phyloP scores from a whole-genome alignment of 2,888 invertebrate genomes.

The Prosapia bicincta region DNA sequence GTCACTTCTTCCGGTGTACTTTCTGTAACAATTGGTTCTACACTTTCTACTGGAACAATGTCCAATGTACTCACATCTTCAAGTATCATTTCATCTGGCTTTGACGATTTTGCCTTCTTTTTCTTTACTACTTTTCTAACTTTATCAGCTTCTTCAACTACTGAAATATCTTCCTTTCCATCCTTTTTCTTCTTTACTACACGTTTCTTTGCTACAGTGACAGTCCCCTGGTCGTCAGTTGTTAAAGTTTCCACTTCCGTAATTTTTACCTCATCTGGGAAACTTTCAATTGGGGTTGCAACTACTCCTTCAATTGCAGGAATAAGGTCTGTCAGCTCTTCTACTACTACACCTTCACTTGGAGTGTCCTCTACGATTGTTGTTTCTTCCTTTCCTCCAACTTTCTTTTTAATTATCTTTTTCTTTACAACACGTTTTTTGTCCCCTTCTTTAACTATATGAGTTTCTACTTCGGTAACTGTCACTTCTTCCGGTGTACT shows the following conservation, averaged over 20 bases:
- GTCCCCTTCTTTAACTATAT: background rate
- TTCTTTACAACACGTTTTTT: conserved; percentile 8
- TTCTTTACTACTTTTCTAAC: conserved; percentile 47
- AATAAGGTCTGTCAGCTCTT: background rate
- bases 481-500: conserved; percentile 14
- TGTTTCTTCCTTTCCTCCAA: conserved; percentile 1
- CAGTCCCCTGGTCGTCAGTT: conserved; percentile 33
- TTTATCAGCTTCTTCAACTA: conserved; percentile 38
- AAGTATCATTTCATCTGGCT: conserved; percentile 42
- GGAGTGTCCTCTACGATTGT: conserved; percentile 19
- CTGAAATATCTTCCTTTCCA: conserved; percentile 32
- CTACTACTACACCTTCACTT: conserved; percentile 19
- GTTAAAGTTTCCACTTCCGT: background rate
- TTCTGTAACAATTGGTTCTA: background rate
- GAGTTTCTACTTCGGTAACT: conserved; percentile 16
- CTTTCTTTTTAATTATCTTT: conserved; percentile 4
- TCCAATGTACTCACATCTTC: conserved; percentile 39
- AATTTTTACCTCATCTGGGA: conserved; percentile 18
- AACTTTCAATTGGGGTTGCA: background rate
- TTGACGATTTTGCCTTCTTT: conserved; percentile 47
- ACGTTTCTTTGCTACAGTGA: conserved; percentile 47
- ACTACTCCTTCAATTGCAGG: too few relatives aligned
- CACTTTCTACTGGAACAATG: conserved; percentile 10
- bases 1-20: conserved; percentile 40
- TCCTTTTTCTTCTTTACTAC: conserved; percentile 40